Percentiles rank a stretch among this genome's conserved stretches.
phyloP scores from a whole-genome alignment of 2,797 vertebrate genomes.

The Psittacula derbiana region DNA sequence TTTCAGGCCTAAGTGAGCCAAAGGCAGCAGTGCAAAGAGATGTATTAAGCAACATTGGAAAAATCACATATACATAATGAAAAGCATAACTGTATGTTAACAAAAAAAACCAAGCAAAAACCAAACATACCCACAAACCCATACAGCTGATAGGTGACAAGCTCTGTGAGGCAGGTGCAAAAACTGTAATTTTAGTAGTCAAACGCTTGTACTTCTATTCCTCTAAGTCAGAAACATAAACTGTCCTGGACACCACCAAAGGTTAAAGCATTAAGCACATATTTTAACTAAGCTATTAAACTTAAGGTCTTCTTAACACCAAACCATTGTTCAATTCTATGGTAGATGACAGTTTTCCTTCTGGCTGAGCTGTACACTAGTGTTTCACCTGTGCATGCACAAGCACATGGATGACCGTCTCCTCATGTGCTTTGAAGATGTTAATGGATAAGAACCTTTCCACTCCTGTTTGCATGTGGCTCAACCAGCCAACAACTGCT shows the following conservation, averaged over 20 bases:
- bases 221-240: not conserved
- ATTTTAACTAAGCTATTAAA: not conserved
- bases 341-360: not conserved
- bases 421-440: not conserved
- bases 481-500: not conserved
- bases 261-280: not conserved
- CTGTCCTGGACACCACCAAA: accelerated
- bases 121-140: not conserved
- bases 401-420: not conserved
- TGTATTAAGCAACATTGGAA: not conserved
- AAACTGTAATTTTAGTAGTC: not conserved
- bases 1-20: slow-evolving; percentile 52
- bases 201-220: not conserved
- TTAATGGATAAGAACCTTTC: not conserved
- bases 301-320: not conserved
- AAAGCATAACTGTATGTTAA: not conserved
- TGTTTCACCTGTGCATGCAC: not conserved
- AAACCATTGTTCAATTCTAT: not conserved
- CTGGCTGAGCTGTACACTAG: not conserved
- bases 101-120: accelerated
- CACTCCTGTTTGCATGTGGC: not conserved
- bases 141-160: not conserved
- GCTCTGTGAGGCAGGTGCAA: not conserved
- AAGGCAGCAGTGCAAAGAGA: slow-evolving; percentile 54
- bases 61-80: not conserved